Evolutionary conservation across 2,797 vertebrate species (phyloP).

Genomic region (Coendou prehensilis): DNA sequence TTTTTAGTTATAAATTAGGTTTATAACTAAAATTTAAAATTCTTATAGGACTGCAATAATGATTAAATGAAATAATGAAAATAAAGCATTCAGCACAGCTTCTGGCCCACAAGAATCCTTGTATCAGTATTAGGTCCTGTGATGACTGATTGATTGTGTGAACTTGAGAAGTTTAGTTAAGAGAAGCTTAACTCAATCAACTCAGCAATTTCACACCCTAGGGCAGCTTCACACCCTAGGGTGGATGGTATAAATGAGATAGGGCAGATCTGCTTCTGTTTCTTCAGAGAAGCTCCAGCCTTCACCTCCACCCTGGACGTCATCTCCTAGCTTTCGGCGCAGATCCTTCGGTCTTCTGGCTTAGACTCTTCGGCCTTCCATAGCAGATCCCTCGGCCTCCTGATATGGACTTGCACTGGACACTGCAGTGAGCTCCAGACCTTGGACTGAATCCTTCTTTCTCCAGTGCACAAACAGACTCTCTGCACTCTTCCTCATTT

Average conservation of each 20-base stretch:
- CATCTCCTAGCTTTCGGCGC: not conserved
- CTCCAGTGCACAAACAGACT: not conserved
- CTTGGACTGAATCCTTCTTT: not conserved
- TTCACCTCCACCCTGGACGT: not conserved
- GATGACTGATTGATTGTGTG: not conserved
- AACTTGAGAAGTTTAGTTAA: not conserved
- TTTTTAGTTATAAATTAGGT: not conserved
- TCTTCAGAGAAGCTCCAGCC: not conserved
- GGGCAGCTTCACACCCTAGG: not conserved
- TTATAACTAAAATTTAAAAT: constrained; percentile 34
- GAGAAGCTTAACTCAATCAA: not conserved
- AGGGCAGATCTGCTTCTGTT: not conserved
- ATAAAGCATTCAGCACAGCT: not conserved
- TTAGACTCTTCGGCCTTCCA: not conserved
- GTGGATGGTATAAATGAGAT: not conserved
- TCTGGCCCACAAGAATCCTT: not conserved
- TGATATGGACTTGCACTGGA: not conserved
- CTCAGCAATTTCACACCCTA: not conserved
- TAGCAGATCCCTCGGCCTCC: not conserved
- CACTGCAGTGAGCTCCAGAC: not conserved
- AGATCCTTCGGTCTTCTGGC: not conserved
- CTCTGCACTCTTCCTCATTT: not conserved
- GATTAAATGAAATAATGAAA: not conserved
- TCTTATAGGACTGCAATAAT: not conserved
- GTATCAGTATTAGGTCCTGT: not conserved